Base-by-base conservation (phyloP, 2,797 vertebrate species). In the Epinephelus coioides region DNA sequence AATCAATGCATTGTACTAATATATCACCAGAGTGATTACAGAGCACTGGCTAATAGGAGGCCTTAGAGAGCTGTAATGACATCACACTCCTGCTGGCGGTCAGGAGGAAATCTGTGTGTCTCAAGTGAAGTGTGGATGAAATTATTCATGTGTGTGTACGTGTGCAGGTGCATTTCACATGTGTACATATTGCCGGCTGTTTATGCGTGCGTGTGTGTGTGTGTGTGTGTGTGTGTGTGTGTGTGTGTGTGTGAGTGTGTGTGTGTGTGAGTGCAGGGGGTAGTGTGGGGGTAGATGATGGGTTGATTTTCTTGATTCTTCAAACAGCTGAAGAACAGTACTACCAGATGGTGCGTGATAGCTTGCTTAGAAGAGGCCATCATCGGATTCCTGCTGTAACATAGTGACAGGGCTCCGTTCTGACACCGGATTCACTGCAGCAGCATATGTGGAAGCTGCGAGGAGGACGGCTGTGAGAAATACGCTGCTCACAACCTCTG, bases 1-100 rank as follows among this genome's bases (percentile, higher is more conserved):
- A 96, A 97, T 98, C 97, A 97, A 97, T 97, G 95, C 95, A 96
- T 96, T 97, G 96, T 96, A 94, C 97, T 98, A 97, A 97, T 98
- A 97, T 97, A 97, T 97, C 96, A 96, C 96, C 96, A 96, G 95
- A 97, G 96, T 96, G 97, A 97, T 97, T 97, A 97, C 93, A 88
- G 92, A 94, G 90, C 88, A 84, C 87, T 86, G 88, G 89, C 95
- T 95, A 94, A 95, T 95, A 93, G 95, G 92, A 95, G 92, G 90
- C 90, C 87, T 90, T 82, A 78, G 89, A 89, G 88, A 82, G 81
- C 86, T 38, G 82, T 87, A 89, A 89, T 89, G 90, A 94, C 92
- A 90, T 92, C 89, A 91, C 90, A 91, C 88, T 87, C 88, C 85
- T 73, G 86, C 88, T 64, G 84, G 81, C 3, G 65, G 68, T 51